These are phyloP conservation scores for Yoshiicerus persimilis DNA, from an alignment of 1,140 invertebrate genomes.

Conservation along the genomic window DNA sequence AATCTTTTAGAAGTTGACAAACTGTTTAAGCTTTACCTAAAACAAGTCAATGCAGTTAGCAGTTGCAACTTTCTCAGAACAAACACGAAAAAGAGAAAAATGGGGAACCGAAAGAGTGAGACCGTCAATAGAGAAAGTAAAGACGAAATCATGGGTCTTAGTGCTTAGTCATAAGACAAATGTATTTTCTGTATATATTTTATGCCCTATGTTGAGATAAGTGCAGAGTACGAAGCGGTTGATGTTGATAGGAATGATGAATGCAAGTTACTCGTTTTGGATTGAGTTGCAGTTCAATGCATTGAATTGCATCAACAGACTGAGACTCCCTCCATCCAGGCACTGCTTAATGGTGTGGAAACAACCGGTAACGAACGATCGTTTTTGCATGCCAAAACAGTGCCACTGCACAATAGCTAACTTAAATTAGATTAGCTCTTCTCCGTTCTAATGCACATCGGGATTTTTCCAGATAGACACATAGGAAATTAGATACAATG, in stretches of 20 bases:
- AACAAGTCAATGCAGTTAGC: no score
- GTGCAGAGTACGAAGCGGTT: neutral
- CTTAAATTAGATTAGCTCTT: neutral
- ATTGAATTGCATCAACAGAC: conserved; percentile 17
- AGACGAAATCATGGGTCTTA: neutral
- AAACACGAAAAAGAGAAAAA: neutral
- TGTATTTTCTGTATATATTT: neutral
- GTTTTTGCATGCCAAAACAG: conserved; percentile 39
- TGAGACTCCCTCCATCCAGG: neutral
- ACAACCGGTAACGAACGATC: conserved; percentile 31
- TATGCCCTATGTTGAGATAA: neutral
- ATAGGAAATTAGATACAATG: neutral
- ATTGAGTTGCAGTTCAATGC: neutral
- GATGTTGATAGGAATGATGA: conserved; percentile 22
- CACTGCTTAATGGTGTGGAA: conserved; percentile 31
- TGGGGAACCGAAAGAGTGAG: neutral
- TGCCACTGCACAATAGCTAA: conserved; percentile 16
- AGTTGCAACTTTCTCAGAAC: no score
- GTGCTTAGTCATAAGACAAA: neutral
- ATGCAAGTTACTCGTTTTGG: conserved; percentile 1
- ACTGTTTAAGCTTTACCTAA: no score
- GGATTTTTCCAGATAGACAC: neutral
- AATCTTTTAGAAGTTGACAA: neutral
- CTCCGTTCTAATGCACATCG: neutral
- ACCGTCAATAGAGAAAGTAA: neutral